phyloP scores from a whole-genome alignment of 2,888 invertebrate genomes.

The Idaea dimidiata region DNA sequence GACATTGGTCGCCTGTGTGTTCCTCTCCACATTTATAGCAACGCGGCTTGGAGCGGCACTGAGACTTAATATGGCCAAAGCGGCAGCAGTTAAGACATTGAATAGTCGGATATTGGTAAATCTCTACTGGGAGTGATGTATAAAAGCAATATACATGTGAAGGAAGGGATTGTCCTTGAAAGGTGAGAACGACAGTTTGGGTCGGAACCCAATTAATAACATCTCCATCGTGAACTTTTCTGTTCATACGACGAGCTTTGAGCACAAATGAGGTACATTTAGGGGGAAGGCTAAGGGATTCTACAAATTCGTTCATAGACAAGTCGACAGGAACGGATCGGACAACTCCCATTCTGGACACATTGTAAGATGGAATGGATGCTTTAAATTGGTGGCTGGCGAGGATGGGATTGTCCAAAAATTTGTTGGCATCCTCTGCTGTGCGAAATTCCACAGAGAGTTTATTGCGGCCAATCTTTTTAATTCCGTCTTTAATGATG shows the following conservation, averaged over 20 bases:
- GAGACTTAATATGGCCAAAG: constrained; percentile 24
- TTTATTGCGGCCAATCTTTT: constrained; percentile 5
- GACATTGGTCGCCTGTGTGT: not conserved
- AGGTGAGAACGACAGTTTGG: constrained; percentile 7
- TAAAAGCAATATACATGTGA: constrained; percentile 11
- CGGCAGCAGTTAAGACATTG: constrained; percentile 25
- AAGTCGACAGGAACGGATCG: not conserved
- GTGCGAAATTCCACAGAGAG: not conserved
- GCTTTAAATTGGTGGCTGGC: not conserved
- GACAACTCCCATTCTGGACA: not conserved
- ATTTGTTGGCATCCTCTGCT: constrained; percentile 3
- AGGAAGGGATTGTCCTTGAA: too few relatives aligned
- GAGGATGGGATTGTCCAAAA: not conserved
- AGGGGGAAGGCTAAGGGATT: not conserved
- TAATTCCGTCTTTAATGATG: not conserved
- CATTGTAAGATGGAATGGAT: not conserved
- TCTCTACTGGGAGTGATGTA: constrained; percentile 13
- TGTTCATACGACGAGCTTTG: not conserved
- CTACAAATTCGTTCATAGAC: not conserved
- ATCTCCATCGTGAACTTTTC: not conserved
- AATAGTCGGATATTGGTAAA: constrained; percentile 21
- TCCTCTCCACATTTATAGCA: constrained; percentile 13
- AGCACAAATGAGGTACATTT: not conserved
- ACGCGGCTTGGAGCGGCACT: constrained; percentile 25
- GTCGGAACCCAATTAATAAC: not conserved